Percentiles rank a stretch among this genome's conserved stretches.
Evolutionary conservation across 2,797 vertebrate genomes (phyloP).

Genomic region (Pygocentrus nattereri): DNA sequence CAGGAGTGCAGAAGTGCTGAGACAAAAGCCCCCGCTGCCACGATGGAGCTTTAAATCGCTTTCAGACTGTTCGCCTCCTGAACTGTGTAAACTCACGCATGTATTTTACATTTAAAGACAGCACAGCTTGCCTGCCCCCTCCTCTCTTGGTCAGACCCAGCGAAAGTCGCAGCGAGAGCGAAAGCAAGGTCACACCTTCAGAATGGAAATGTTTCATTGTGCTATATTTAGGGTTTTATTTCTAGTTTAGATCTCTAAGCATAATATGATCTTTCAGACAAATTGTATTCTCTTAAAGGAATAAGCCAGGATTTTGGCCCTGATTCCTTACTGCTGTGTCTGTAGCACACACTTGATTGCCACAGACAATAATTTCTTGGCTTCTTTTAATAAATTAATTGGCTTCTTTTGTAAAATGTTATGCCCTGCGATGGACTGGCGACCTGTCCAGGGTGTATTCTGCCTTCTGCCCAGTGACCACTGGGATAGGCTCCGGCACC

Average conservation of each 20-base stretch:
- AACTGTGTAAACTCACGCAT: constrained; percentile 68
- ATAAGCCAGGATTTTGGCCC: not conserved
- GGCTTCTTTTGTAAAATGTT: no score
- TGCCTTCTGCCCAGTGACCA: no score
- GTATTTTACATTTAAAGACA: constrained; percentile 64
- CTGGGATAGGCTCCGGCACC: no score
- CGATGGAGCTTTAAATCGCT: constrained; percentile 80
- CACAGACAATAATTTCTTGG: not conserved
- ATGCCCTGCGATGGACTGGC: no score
- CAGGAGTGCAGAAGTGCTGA: constrained; percentile 76
- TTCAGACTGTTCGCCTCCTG: constrained; percentile 77
- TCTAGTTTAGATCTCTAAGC: not conserved
- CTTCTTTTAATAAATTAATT: no score
- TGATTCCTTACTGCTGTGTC: not conserved
- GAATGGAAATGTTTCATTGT: constrained; percentile 22
- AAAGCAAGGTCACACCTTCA: constrained; percentile 53
- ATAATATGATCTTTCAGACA: not conserved
- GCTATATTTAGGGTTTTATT: not conserved
- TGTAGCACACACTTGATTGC: not conserved
- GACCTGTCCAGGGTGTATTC: no score
- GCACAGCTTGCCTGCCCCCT: constrained; percentile 64
- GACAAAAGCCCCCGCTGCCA: constrained; percentile 74
- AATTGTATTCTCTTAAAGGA: not conserved
- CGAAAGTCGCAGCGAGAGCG: constrained; percentile 66
- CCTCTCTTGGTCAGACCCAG: constrained; percentile 29